These are phyloP conservation scores for Acyrthosiphon pisum DNA, from an alignment of 1,140 invertebrate genomes.

Conservation along the genomic window DNA sequence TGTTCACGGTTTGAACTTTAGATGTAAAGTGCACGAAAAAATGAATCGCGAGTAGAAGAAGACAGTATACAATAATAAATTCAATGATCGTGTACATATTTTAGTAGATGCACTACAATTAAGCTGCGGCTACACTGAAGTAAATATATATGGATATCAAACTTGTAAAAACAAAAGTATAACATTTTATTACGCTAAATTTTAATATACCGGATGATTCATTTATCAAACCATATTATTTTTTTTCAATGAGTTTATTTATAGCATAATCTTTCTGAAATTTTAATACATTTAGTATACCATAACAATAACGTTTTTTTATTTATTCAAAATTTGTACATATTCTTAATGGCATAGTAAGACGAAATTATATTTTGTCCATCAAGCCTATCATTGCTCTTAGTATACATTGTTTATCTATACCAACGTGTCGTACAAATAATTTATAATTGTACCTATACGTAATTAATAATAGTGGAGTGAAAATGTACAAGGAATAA, in stretches of 20 bases:
- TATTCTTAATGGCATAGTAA: neutral
- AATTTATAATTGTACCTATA: neutral
- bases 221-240: neutral
- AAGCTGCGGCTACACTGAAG: constrained; percentile 29
- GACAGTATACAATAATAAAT: constrained; percentile 6
- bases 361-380: neutral
- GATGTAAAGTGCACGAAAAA: constrained; percentile 22
- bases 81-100: neutral
- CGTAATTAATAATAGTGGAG: too few relatives aligned
- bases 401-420: neutral
- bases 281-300: neutral
- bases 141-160: neutral
- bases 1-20: constrained; percentile 19
- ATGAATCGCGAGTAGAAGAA: neutral
- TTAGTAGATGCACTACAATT: constrained; percentile 11
- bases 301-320: neutral
- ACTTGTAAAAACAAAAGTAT: neutral
- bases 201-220: neutral
- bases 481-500: neutral
- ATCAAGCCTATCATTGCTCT: neutral
- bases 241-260: neutral
- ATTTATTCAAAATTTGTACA: neutral
- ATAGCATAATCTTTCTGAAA: neutral
- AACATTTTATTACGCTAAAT: neutral
- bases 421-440: neutral